Evolutionary conservation across 2,113 vertebrate species (phyloP).

Genomic region (Cochlearius cochlearius): DNA sequence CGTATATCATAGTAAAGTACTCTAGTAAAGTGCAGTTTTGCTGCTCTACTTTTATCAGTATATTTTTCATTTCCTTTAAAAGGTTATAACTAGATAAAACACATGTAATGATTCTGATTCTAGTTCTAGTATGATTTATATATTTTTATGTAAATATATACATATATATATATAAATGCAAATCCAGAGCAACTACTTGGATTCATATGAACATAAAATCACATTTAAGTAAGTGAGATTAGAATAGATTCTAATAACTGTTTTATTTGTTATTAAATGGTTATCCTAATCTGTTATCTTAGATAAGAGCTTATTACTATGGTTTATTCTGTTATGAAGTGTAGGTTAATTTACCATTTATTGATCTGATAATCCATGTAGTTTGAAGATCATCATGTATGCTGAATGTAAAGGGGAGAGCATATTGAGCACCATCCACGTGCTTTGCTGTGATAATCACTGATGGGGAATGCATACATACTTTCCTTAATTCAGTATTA

Average conservation of each 20-base stretch:
- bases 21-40: background rate
- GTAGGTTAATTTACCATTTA: constrained; percentile 77
- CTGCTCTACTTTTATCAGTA: background rate
- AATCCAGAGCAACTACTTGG: background rate
- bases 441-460: constrained; percentile 74
- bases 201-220: background rate
- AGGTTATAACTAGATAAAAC: background rate
- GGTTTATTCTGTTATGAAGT: background rate
- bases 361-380: constrained; percentile 74
- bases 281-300: background rate
- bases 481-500: constrained; percentile 54
- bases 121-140: background rate
- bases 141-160: background rate
- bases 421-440: constrained; percentile 57
- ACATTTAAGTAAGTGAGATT: background rate
- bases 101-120: background rate
- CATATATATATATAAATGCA: background rate
- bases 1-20: no score
- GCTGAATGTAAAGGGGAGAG: constrained; percentile 81
- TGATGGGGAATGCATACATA: constrained; percentile 74
- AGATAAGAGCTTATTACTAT: background rate
- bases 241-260: background rate
- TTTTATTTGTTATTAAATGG: background rate
- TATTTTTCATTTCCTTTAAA: background rate
- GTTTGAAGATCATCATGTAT: constrained; percentile 73